Conservation (phyloP, 2,888 invertebrate species). For the Drosophila bunnanda region DNA sequence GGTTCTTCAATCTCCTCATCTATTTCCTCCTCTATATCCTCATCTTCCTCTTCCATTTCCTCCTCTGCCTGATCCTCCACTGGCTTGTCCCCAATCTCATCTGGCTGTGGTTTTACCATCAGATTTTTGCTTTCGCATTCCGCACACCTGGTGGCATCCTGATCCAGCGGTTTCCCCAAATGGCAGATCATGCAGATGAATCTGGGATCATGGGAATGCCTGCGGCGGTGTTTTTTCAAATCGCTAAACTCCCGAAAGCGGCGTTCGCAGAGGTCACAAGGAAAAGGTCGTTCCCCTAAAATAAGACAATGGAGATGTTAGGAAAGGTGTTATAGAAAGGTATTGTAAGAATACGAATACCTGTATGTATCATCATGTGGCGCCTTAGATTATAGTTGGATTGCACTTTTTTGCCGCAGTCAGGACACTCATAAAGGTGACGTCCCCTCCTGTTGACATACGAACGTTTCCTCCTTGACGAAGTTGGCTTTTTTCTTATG, state of each 20-base stretch:
- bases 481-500: conserved; percentile 54
- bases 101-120: conserved; percentile 55
- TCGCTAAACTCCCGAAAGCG: conserved; percentile 84
- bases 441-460: conserved; percentile 80
- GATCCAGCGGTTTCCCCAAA: conserved; percentile 71
- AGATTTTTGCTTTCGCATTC: conserved; percentile 80
- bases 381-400: conserved; percentile 84
- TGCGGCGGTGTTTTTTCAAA: conserved; percentile 83
- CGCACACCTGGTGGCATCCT: conserved; percentile 82
- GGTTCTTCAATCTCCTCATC: conserved; percentile 9
- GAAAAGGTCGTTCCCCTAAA: conserved; percentile 83
- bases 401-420: conserved; percentile 83
- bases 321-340: neutral
- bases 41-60: conserved; percentile 36
- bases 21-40: conserved; percentile 22
- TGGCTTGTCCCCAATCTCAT: conserved; percentile 16
- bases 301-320: neutral
- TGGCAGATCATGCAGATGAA: conserved; percentile 83
- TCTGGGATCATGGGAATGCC: conserved; percentile 78
- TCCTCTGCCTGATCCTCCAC: conserved; percentile 17
- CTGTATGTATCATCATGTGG: conserved; percentile 85
- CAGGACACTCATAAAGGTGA: conserved; percentile 81
- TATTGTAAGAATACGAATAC: conserved; percentile 51
- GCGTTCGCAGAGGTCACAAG: conserved; percentile 83
- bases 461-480: conserved; percentile 52